These are phyloP conservation scores for Parapristionchus giblindavisi DNA, from an alignment of 2,888 invertebrate species.

Conservation along the genomic window DNA sequence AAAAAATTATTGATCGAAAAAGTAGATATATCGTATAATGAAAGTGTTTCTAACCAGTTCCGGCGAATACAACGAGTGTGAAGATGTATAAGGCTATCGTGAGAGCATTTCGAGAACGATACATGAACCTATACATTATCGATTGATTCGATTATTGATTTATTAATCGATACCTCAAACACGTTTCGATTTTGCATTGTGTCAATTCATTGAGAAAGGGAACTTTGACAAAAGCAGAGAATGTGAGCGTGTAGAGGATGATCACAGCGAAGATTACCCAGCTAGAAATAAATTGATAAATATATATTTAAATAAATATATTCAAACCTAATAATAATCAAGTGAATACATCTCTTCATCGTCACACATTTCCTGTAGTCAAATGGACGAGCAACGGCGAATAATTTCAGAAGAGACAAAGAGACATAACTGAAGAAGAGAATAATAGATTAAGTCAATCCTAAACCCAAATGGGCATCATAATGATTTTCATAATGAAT, in stretches of 20 bases:
- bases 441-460: too few relatives aligned
- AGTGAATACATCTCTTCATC: constrained; percentile 62
- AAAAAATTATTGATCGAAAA: too few relatives aligned
- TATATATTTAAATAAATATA: neutral
- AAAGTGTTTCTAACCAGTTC: too few relatives aligned
- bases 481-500: neutral
- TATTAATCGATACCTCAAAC: too few relatives aligned
- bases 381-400: constrained; percentile 64
- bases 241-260: constrained; percentile 55
- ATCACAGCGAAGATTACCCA: constrained; percentile 62
- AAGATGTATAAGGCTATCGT: constrained; percentile 56
- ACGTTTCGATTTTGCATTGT: constrained; percentile 65
- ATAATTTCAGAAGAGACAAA: constrained; percentile 58
- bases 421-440: constrained; percentile 51
- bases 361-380: constrained; percentile 64
- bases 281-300: constrained; percentile 43
- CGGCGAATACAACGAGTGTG: constrained; percentile 59
- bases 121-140: constrained; percentile 44
- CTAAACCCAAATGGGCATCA: neutral
- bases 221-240: constrained; percentile 61
- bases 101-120: constrained; percentile 55
- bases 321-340: constrained; percentile 58
- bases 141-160: too few relatives aligned
- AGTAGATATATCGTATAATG: too few relatives aligned
- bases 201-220: constrained; percentile 63